phyloP scores from a whole-genome alignment of 1,140 invertebrate species.

The Magallana gigas region DNA sequence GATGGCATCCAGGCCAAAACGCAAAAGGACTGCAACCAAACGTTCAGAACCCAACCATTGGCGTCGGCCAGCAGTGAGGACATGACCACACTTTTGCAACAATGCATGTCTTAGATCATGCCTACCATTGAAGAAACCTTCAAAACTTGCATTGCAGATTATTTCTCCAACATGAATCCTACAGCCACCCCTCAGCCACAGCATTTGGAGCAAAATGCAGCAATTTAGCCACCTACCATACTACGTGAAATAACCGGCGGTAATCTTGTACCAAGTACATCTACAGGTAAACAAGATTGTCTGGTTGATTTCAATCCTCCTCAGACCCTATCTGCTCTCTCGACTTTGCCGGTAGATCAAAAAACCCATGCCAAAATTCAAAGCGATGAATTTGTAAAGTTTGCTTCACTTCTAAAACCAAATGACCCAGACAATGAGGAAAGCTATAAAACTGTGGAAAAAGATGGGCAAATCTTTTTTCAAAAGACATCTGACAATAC shows the following conservation, averaged over 20 bases:
- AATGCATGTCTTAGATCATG: not conserved
- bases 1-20: not conserved
- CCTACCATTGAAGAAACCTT: not conserved
- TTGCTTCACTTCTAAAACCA: too few relatives aligned
- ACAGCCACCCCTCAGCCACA: not conserved
- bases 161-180: not conserved
- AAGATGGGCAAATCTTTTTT: too few relatives aligned
- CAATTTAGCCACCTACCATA: not conserved
- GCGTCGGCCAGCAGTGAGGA: not conserved
- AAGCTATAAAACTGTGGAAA: too few relatives aligned
- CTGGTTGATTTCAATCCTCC: too few relatives aligned
- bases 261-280: not conserved
- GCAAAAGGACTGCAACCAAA: not conserved
- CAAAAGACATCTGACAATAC: too few relatives aligned
- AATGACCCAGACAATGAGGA: too few relatives aligned
- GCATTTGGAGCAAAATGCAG: not conserved
- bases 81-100: not conserved
- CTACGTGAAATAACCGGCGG: not conserved
- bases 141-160: not conserved
- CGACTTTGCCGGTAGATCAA: too few relatives aligned
- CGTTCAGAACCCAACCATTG: not conserved
- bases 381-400: too few relatives aligned
- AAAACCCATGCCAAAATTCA: too few relatives aligned
- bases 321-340: too few relatives aligned
- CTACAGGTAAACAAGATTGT: not conserved